A percentile compares a stretch with the other conserved stretches of the same genome.
Conservation (phyloP, 2,113 vertebrate genomes). For the Neopipo cinnamomea region DNA sequence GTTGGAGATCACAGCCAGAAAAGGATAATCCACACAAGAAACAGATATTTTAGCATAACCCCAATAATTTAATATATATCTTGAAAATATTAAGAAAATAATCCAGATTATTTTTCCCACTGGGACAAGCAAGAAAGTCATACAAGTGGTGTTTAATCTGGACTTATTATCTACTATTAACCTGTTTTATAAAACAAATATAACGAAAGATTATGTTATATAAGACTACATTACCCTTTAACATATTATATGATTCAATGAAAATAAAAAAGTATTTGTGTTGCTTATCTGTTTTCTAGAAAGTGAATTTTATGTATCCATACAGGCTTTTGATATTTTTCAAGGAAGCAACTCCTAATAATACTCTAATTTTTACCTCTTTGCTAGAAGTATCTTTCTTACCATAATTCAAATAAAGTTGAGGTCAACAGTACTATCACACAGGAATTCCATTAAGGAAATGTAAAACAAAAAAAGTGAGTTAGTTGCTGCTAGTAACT, state of each 20-base stretch:
- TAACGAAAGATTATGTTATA: not conserved
- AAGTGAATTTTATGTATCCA: not conserved
- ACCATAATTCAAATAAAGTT: not conserved
- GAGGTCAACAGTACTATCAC: not conserved
- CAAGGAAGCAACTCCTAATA: not conserved
- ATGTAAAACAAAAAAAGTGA: not conserved
- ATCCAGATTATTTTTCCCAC: not conserved
- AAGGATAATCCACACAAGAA: not conserved
- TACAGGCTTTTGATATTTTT: not conserved
- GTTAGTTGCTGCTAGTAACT: not conserved
- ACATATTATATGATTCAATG: not conserved
- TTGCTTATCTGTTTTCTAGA: not conserved
- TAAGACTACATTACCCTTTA: not conserved
- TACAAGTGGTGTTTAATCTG: not conserved
- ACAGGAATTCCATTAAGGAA: not conserved
- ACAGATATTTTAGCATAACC: not conserved
- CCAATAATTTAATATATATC: not conserved
- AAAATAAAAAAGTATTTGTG: not conserved
- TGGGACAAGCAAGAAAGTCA: not conserved
- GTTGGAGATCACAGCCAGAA: not conserved
- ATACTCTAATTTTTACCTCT: not conserved
- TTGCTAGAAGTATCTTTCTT: not conserved
- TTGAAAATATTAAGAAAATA: not conserved
- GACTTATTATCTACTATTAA: not conserved
- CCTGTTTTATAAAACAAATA: not conserved